phyloP scores from a whole-genome alignment of 2,888 invertebrate genomes.

The Orthonychiurus folsomi region DNA sequence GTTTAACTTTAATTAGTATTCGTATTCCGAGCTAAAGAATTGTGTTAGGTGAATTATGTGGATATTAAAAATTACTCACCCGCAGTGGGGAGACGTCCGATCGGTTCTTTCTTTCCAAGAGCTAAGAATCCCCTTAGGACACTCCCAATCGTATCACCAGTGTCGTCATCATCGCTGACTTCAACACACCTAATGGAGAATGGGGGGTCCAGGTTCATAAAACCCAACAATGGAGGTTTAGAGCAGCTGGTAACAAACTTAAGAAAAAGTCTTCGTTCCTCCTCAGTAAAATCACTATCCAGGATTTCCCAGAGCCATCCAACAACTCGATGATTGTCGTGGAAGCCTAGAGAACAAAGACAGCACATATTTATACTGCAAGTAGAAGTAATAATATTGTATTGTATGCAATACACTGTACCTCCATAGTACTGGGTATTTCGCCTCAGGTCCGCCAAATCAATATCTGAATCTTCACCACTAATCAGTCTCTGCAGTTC shows the following conservation, averaged over 20 bases:
- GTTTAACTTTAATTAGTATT: too few relatives aligned
- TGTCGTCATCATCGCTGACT: conserved; percentile 94
- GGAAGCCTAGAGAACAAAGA: too few relatives aligned
- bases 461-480: conserved; percentile 88
- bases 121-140: conserved; percentile 97
- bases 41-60: too few relatives aligned
- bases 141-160: conserved; percentile 81
- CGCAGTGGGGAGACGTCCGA: conserved; percentile 92
- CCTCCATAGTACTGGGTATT: conserved; percentile 98
- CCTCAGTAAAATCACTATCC: conserved; percentile 83
- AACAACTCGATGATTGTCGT: conserved; percentile 93
- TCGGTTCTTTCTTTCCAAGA: conserved; percentile 85
- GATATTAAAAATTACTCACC: too few relatives aligned
- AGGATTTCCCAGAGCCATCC: conserved; percentile 94
- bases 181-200: conserved; percentile 98
- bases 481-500: conserved; percentile 87
- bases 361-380: too few relatives aligned
- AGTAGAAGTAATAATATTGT: too few relatives aligned
- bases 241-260: conserved; percentile 96
- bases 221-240: conserved; percentile 90
- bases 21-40: too few relatives aligned
- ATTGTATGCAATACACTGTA: too few relatives aligned
- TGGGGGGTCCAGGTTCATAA: conserved; percentile 91
- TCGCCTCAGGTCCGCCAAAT: conserved; percentile 72
- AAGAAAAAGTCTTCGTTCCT: conserved; percentile 85